Conservation (phyloP, 2,888 invertebrate genomes). For the Mythimna albipuncta region DNA sequence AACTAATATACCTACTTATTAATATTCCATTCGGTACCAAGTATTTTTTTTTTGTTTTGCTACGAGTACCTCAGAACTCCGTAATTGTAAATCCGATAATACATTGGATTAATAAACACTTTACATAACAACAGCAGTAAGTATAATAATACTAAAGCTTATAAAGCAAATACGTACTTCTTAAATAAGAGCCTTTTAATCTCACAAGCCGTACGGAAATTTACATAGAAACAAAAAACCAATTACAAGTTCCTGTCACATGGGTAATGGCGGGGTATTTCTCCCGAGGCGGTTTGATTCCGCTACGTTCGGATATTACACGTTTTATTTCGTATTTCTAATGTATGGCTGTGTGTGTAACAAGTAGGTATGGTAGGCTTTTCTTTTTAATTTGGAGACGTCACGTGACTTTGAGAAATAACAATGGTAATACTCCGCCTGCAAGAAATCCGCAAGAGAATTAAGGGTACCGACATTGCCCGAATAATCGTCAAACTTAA, state of each 20-base stretch:
- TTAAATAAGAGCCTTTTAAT: conserved; percentile 63
- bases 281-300: conserved; percentile 70
- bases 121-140: background rate
- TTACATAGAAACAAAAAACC: conserved; percentile 74
- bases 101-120: background rate
- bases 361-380: conserved; percentile 36
- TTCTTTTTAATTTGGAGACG: conserved; percentile 43
- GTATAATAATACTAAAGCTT: conserved; percentile 3
- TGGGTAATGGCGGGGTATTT: conserved; percentile 70
- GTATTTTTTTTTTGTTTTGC: no score
- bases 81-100: no score
- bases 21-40: no score
- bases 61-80: no score
- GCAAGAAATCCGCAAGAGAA: no score
- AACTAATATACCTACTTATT: no score
- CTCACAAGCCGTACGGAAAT: conserved; percentile 62
- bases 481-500: no score
- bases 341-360: conserved; percentile 47
- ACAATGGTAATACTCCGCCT: background rate
- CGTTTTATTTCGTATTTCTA: conserved; percentile 61
- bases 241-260: conserved; percentile 74
- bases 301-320: conserved; percentile 65
- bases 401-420: conserved; percentile 6
- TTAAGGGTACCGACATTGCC: no score
- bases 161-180: conserved; percentile 39